Evolutionary conservation across 1,140 invertebrate species (phyloP), one percentile per base, ranked within the genome.

Genomic region (Drosophila rufa): DNA sequence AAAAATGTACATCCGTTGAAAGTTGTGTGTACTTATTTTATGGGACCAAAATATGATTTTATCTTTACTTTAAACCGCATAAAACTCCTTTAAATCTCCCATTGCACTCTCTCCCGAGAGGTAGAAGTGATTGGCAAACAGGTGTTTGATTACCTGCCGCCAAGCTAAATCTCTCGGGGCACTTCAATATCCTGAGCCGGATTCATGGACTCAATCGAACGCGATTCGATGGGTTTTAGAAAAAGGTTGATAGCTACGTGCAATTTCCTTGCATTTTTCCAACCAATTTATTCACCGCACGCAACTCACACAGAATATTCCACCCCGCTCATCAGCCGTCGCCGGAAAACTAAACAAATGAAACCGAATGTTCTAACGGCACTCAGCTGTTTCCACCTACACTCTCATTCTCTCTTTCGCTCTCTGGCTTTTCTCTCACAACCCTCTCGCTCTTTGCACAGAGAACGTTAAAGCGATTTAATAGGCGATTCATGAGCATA

Each of bases 371-470:
- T 73, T 66, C 56, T 50, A 71, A 53, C 25, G 51, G 7, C 58
- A 48, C 79, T 60, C 75, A 80, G 82, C 82, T 85, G 82, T 69
- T 84, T 57, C 19, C 7, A 17, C 75, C 75, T 40, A n/a, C 43
- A 48, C 48, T 36, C 50, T 42, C 73, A 17, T 12, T 17, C 22
- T 15, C n/a, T 17, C 36, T 33, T 36, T 12, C 33, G 25, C 56
- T 43, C 67, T 62, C 59, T 56, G 27, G 19, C 50, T 27, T 58
- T 17, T 0, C 30, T 43, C 38, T 27, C 30, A 17, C 57, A 14
- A 15, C 50, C 47, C 55, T 40, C 60, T 27, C 50, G 9, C 57
- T 66, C 25, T 42, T n/a, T 53, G 14, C 12, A 36, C 43, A n/a
- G 27, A 68, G 40, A 70, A 50, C 40, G 17, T 36, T 17, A 50